phyloP scores from a whole-genome alignment of 2,797 vertebrate species.

The Micrastur ruficollis region DNA sequence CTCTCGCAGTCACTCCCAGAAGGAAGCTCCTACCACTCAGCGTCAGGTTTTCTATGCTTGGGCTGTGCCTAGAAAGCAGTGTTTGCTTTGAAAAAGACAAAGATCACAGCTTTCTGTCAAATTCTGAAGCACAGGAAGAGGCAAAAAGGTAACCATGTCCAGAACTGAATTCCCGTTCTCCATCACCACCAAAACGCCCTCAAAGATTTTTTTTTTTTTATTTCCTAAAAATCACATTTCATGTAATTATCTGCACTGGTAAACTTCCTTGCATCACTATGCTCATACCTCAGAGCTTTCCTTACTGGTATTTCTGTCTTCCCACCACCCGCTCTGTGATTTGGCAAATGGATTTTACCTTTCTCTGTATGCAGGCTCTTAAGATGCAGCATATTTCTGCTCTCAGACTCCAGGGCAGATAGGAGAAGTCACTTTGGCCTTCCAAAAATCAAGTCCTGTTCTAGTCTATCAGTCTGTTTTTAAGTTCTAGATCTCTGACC shows the following conservation, averaged over 20 bases:
- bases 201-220: neutral
- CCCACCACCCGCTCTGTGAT: neutral
- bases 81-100: neutral
- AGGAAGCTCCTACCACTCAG: neutral
- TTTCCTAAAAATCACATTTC: neutral
- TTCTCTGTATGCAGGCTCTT: rapidly evolving
- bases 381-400: neutral
- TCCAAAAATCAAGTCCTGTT: neutral
- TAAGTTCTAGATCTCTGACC: neutral
- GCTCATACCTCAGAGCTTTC: neutral
- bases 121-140: neutral
- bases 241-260: neutral
- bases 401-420: neutral
- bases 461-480: neutral
- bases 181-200: neutral
- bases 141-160: neutral
- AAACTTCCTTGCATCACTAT: neutral
- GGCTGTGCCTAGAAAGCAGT: neutral
- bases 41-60: neutral
- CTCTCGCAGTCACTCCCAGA: neutral
- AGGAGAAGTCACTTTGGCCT: neutral
- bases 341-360: neutral
- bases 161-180: neutral
- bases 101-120: neutral
- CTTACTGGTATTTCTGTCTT: neutral